Percentiles rank a stretch among this genome's conserved stretches.
Evolutionary conservation across 2,113 vertebrate species (phyloP).

Genomic region (Sphaerodactylus townsendi): DNA sequence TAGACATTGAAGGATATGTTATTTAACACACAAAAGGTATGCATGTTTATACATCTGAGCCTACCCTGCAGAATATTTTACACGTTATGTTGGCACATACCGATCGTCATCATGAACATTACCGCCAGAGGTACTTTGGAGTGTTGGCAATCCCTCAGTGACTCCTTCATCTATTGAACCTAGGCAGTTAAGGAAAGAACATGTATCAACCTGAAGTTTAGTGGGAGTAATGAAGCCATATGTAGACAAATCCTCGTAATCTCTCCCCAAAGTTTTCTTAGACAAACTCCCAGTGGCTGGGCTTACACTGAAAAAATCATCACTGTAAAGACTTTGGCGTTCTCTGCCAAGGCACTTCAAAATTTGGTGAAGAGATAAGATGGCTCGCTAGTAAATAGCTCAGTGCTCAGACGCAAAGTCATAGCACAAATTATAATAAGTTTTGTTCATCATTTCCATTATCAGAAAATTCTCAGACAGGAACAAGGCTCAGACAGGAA

Average conservation of each 20-base stretch:
- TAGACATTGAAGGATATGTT: conserved; percentile 35
- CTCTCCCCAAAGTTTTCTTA: neutral
- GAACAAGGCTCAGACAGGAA: neutral
- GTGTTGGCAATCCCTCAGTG: conserved; percentile 88
- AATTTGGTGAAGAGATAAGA: neutral
- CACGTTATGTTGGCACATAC: conserved; percentile 70
- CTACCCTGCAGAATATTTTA: conserved; percentile 31
- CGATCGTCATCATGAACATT: conserved; percentile 91
- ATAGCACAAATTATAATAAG: neutral
- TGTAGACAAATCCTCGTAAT: neutral
- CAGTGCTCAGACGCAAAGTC: neutral
- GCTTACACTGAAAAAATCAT: neutral
- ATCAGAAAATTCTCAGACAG: neutral
- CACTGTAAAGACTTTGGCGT: neutral
- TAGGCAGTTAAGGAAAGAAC: conserved; percentile 60
- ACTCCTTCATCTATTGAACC: conserved; percentile 94
- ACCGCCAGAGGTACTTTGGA: conserved; percentile 84
- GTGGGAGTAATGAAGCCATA: conserved; percentile 18
- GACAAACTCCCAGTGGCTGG: neutral
- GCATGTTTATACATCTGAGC: conserved; percentile 14
- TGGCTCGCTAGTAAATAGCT: neutral
- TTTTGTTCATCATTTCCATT: neutral
- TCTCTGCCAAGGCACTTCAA: neutral
- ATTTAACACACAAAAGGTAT: neutral
- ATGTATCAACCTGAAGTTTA: conserved; percentile 20